Percentiles rank a stretch among this genome's conserved stretches.
Evolutionary conservation across 1,140 invertebrate genomes (phyloP).

Genomic region (Diachasmimorpha longicaudata): DNA sequence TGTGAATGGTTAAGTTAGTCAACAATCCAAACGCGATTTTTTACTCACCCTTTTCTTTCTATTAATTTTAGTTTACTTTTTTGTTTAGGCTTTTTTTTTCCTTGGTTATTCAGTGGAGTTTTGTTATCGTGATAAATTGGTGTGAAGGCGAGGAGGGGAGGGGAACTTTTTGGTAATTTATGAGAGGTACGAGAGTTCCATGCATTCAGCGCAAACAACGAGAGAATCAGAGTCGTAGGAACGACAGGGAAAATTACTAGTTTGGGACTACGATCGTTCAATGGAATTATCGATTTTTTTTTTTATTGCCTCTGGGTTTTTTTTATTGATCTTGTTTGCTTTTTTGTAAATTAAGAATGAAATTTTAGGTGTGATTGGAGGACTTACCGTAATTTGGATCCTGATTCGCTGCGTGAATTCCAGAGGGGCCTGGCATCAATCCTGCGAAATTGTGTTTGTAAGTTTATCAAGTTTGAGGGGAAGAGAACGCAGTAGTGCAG

Average conservation of each 20-base stretch:
- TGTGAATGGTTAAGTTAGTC: background rate
- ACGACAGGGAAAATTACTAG: constrained; percentile 57
- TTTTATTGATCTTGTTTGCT: constrained; percentile 12
- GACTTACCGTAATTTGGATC: constrained; percentile 83
- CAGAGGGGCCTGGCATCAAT: constrained; percentile 82
- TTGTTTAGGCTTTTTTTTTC: background rate
- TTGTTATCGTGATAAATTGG: constrained; percentile 23
- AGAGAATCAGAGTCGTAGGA: constrained; percentile 58
- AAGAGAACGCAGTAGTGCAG: too few species aligned
- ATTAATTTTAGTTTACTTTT: background rate
- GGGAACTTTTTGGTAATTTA: constrained; percentile 30
- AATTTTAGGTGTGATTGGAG: background rate
- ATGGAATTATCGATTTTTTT: constrained; percentile 33
- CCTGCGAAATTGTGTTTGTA: constrained; percentile 54
- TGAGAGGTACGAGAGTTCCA: constrained; percentile 65
- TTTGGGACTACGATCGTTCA: constrained; percentile 56
- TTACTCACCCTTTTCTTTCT: constrained; percentile 14
- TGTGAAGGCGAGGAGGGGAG: background rate
- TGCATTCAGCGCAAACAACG: constrained; percentile 63
- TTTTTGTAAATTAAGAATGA: background rate
- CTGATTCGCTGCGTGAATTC: constrained; percentile 73
- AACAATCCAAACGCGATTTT: constrained; percentile 1
- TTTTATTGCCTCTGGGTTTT: background rate
- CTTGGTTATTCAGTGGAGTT: background rate
- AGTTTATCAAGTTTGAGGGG: background rate